These are phyloP conservation scores for Calypte anna DNA, from an alignment of 2,113 vertebrate genomes.

Conservation along the genomic window DNA sequence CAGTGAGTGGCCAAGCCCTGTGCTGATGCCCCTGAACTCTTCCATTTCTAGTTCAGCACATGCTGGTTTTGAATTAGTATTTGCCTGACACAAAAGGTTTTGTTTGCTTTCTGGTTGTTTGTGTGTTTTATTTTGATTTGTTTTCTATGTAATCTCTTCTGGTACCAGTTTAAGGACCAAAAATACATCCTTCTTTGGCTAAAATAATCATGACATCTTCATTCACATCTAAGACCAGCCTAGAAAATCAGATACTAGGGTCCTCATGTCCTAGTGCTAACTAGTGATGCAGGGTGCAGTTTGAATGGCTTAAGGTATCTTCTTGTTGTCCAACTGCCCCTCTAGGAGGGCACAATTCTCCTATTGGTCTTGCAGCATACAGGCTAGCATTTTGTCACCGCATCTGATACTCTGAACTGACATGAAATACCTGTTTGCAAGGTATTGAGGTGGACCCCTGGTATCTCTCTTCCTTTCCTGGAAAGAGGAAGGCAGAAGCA, in stretches of 20 bases:
- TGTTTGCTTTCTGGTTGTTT: too few species aligned
- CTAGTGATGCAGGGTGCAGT: rapidly evolving
- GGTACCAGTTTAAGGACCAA: not conserved
- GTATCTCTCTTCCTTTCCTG: not conserved
- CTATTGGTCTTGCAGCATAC: not conserved
- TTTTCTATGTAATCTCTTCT: not conserved
- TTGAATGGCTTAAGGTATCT: not conserved
- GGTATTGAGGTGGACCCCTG: not conserved
- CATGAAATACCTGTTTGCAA: not conserved
- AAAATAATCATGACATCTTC: not conserved
- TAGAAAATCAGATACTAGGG: not conserved
- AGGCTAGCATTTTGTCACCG: not conserved
- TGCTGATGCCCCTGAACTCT: not conserved
- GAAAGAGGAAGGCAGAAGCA: not conserved
- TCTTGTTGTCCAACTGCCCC: not conserved
- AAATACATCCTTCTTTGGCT: not conserved
- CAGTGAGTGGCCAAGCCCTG: not conserved
- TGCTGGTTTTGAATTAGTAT: not conserved
- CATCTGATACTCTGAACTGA: not conserved
- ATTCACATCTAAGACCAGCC: not conserved
- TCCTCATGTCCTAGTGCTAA: not conserved
- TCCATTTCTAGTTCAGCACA: not conserved
- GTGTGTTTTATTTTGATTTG: not conserved
- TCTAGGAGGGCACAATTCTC: not conserved
- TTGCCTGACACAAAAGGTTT: not conserved